Conservation (phyloP, 2,888 invertebrate species). For the Hirudinaria manillensis region DNA sequence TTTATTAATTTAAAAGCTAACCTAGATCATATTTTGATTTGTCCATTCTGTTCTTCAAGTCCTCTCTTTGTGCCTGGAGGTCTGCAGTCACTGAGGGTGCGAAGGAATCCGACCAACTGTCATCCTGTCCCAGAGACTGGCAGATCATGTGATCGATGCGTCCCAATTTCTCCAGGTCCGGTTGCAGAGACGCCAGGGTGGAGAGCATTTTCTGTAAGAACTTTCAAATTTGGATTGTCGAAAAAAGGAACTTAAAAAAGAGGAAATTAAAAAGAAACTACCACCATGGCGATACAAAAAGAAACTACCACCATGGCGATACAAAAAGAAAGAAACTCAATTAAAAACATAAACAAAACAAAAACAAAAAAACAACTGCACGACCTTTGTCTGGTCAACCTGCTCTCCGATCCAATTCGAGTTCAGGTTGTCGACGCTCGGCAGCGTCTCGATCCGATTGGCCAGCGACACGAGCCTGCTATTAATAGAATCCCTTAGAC, state of each 20-base stretch:
- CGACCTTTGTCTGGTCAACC: background rate
- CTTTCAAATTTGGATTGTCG: too few species aligned
- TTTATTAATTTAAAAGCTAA: slow-evolving; percentile 59
- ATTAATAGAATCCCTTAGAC: background rate
- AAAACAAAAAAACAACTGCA: too few species aligned
- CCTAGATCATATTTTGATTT: slow-evolving; percentile 73
- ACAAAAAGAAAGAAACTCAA: too few species aligned
- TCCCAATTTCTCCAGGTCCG: slow-evolving; percentile 16
- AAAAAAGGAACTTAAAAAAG: too few species aligned
- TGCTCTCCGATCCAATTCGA: slow-evolving; percentile 9
- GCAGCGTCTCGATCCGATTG: background rate
- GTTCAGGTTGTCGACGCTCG: background rate
- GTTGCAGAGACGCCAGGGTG: background rate
- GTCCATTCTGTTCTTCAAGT: slow-evolving; percentile 70
- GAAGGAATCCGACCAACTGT: slow-evolving; percentile 1
- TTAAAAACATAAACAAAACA: too few species aligned
- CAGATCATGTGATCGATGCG: slow-evolving; percentile 17
- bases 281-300: too few species aligned
- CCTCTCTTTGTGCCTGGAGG: slow-evolving; percentile 58
- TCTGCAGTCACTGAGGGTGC: slow-evolving; percentile 41
- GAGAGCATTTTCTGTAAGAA: background rate
- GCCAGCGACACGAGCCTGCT: background rate
- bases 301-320: too few species aligned
- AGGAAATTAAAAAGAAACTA: too few species aligned
- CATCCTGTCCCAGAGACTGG: background rate